Evolutionary conservation across 2,888 invertebrate genomes (phyloP).

Genomic region (Eremobia ochroleuca): DNA sequence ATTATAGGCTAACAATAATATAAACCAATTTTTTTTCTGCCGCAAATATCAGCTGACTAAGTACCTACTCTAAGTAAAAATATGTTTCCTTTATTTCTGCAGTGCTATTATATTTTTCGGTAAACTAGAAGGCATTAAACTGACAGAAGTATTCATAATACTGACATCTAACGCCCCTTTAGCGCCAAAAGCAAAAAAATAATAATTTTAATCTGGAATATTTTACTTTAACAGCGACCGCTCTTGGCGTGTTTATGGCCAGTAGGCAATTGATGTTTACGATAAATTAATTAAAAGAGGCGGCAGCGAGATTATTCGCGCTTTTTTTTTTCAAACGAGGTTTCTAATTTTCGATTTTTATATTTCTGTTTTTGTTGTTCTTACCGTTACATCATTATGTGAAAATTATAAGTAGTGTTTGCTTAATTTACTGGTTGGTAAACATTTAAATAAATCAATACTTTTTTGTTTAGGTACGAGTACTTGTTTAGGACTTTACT

Average conservation of each 20-base stretch:
- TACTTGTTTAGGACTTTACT: too few relatives aligned
- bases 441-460: neutral
- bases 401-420: neutral
- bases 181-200: conserved; percentile 4
- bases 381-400: neutral
- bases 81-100: neutral
- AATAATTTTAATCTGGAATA: conserved; percentile 44
- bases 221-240: conserved; percentile 55
- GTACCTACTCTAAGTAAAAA: neutral
- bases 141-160: conserved; percentile 3
- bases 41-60: neutral
- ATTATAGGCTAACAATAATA: neutral
- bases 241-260: conserved; percentile 63
- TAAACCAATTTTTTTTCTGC: neutral
- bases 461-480: neutral
- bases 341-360: neutral
- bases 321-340: neutral
- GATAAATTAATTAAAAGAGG: conserved; percentile 50
- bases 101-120: neutral
- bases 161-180: conserved; percentile 23
- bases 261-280: conserved; percentile 51
- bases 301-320: neutral
- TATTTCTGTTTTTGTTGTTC: neutral
- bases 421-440: too few relatives aligned
- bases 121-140: conserved; percentile 3